Percentiles rank a stretch among this genome's conserved stretches.
Conservation (phyloP, 2,797 vertebrate species). For the Galaxias olidus region DNA sequence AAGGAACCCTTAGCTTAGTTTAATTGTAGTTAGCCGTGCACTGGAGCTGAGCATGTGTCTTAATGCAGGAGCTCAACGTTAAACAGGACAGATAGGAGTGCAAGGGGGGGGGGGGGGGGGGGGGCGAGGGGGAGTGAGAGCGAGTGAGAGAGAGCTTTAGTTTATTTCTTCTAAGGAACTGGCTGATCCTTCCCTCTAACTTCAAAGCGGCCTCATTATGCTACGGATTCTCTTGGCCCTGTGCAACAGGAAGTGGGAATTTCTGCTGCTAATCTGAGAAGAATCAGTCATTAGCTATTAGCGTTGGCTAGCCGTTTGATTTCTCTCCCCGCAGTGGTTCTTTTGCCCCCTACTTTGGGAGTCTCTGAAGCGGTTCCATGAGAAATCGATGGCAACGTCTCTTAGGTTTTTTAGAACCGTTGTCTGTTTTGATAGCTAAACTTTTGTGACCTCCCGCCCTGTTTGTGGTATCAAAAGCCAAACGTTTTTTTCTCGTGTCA, state of each 20-base stretch:
- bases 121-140: not conserved
- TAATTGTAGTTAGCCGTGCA: too few relatives aligned
- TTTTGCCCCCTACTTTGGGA: not conserved
- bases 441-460: not conserved
- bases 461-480: not conserved
- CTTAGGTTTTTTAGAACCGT: too few relatives aligned
- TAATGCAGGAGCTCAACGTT: not conserved
- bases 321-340: slow-evolving; percentile 20
- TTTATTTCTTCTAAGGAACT: slow-evolving; percentile 13
- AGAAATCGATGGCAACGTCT: too few relatives aligned
- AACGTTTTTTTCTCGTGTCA: too few relatives aligned
- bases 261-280: slow-evolving; percentile 18
- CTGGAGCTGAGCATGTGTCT: too few relatives aligned
- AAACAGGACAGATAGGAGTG: slow-evolving; percentile 11
- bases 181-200: slow-evolving; percentile 17
- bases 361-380: slow-evolving; percentile 20
- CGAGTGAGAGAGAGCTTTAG: not conserved
- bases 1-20: too few relatives aligned
- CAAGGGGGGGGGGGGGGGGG: slow-evolving; percentile 4
- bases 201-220: slow-evolving; percentile 42
- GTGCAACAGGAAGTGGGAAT: slow-evolving; percentile 20
- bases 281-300: slow-evolving; percentile 21
- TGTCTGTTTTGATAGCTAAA: too few relatives aligned
- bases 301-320: slow-evolving; percentile 26
- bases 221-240: slow-evolving; percentile 23